phyloP scores from a whole-genome alignment of 2,888 invertebrate species.

The Cinara cedri region DNA sequence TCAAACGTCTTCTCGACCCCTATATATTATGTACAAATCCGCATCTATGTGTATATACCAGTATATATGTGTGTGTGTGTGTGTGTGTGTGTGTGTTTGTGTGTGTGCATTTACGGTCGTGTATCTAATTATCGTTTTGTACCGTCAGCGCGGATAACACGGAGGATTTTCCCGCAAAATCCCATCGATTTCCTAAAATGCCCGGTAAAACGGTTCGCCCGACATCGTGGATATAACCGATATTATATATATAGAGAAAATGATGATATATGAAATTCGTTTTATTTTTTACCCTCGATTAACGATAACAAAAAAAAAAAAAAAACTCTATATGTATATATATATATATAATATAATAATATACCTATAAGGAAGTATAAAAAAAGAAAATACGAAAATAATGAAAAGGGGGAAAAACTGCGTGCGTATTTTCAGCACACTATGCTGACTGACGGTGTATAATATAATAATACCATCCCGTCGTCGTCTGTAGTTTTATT shows the following conservation, averaged over 20 bases:
- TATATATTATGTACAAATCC: not conserved
- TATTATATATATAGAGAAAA: not conserved
- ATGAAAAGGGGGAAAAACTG: too few relatives aligned
- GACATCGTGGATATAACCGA: not conserved
- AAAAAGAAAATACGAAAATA: not conserved
- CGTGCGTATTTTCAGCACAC: too few relatives aligned
- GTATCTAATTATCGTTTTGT: not conserved
- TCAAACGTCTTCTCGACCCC: not conserved
- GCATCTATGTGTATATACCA: too few relatives aligned
- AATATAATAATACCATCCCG: too few relatives aligned
- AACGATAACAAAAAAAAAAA: too few relatives aligned
- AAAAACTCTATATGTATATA: not conserved
- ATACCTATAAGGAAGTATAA: not conserved
- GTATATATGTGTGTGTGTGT: not conserved
- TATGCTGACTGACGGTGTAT: too few relatives aligned
- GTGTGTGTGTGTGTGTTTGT: too few relatives aligned
- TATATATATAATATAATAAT: not conserved
- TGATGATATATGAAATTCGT: not conserved
- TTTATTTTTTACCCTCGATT: not conserved
- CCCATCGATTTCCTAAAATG: not conserved
- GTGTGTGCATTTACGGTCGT: too few relatives aligned
- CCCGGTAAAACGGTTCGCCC: too few relatives aligned
- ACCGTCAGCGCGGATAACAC: not conserved
- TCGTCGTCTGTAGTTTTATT: slow-evolving; percentile 21
- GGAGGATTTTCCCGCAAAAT: not conserved